Base-by-base conservation (phyloP, 2,113 vertebrate species). In the Abramis brama region DNA sequence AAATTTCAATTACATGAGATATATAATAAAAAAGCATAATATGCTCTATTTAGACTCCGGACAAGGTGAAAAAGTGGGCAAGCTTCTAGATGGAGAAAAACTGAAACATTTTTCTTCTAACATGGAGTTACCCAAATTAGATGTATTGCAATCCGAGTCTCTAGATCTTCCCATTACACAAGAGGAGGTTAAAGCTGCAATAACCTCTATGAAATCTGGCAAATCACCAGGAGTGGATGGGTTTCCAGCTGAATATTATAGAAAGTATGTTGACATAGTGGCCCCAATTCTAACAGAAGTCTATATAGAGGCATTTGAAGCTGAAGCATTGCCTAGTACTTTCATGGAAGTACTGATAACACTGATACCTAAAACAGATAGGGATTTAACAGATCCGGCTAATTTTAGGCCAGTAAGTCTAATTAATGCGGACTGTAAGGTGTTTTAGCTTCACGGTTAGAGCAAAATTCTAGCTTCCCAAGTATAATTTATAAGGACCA, bases 381-480 rank as follows among this genome's bases (percentile, higher is more conserved):
- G 36, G 30, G 36, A 79, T 43, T 2, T 60, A 52, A n/a, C 30
- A 0, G 55, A 62, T 39, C 57, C 10, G 4, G 57, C 33, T 59
- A 43, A 80, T 80, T 80, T 80, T 36, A 70, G 66, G 27, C 15
- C 66, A 36, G 33, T 39, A 80, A 64, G 55, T 17, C 30, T 64
- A n/a, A 80, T 64, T 43, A 80, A 80, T 80, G 78, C 47, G 7
- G 50, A 78, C 9, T 80, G 59, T 43, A 80, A 80, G 25, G 39
- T 80, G 33, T 25, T n/a, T 11, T 45, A 15, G 59, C 36, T 13
- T 27, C 21, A 36, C 0, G 36, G 19, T 15, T 62, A 15, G 10
- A 33, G 33, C 33, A 4, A 33, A 33, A 36, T 43, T n/a, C 5
- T 45, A 15, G 36, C 36, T 13, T 27, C 21, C 52, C 77, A 30